Evolutionary conservation across 2,888 invertebrate species (phyloP), one percentile per base, ranked within the genome.

Genomic region (Priocnemis perturbator): DNA sequence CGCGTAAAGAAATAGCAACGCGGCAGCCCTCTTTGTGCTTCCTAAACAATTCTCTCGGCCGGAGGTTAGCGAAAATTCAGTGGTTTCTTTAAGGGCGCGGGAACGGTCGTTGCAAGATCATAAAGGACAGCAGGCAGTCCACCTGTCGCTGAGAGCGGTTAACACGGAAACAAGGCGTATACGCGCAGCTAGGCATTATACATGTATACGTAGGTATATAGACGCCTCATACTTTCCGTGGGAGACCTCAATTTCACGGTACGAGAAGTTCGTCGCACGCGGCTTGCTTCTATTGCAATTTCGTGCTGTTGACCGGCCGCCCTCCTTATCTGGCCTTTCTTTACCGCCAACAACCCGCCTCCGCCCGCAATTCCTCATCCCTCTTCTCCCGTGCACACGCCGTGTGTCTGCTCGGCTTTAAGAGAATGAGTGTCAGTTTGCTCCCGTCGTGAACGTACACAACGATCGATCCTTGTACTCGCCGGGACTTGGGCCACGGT

Each of bases 181-280:
- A 37, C 11, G 26, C 11, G 37, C 37, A 37, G 37, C 37, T 11
- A 37, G 26, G 26, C 26, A 26, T 26, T 37, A 37, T 11, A 37
- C 14, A 11, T 11, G 14, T 9, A 11, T 37, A 37, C 37, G 7
- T 37, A 37, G 7, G 14, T 37, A 63, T 19, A 26, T 14, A 26
- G 21, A 57, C 55, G 17, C 57, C 52, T 15, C 14, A 17, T 58
- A 67, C 17, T 63, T 58, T 58, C 44, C 26, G 11, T 23, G 23
- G 26, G 45, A 64, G 66, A 71, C 59, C 68, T 64, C 76, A 77
- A 76, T 76, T 77, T 77, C 66, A 77, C 73, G 71, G 69, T 68
- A 67, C 71, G 66, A 66, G 71, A 76, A 71, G 66, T 77, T 68
- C 9, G 30, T 26, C 59, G 23, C 59, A 47, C 58, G 58, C 45